phyloP scores from a whole-genome alignment of 2,113 vertebrate genomes.

The Motacilla alba region DNA sequence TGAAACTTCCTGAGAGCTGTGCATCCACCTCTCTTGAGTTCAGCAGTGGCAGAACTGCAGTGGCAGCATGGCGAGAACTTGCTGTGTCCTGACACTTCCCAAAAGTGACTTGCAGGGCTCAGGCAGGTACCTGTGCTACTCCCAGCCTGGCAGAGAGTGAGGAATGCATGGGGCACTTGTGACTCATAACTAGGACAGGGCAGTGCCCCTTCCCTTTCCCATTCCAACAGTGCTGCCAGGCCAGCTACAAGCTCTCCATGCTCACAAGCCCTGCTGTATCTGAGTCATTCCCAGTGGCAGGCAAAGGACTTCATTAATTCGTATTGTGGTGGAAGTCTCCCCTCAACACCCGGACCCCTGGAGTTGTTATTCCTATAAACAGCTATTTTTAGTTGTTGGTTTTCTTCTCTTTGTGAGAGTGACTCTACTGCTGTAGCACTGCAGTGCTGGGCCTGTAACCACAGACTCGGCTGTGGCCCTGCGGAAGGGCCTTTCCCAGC shows the following conservation, averaged over 20 bases:
- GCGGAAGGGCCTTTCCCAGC: constrained; percentile 12
- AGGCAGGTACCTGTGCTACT: not conserved
- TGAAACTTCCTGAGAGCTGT: not conserved
- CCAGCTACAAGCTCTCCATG: not conserved
- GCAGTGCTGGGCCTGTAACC: not conserved
- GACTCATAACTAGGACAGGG: not conserved
- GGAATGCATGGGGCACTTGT: not conserved
- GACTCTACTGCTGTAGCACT: not conserved
- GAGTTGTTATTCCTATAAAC: not conserved
- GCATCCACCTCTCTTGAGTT: not conserved
- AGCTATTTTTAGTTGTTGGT: not conserved
- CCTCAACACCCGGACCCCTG: not conserved
- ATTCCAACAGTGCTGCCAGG: not conserved
- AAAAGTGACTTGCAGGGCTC: not conserved
- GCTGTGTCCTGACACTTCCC: not conserved
- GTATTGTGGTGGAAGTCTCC: not conserved
- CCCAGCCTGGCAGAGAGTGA: not conserved
- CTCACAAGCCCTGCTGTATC: not conserved
- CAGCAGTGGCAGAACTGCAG: not conserved
- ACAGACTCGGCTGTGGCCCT: not conserved
- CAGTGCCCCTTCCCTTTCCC: not conserved
- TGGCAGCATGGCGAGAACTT: not conserved
- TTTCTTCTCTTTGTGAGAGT: not conserved
- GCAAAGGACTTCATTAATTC: not conserved
- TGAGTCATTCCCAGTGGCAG: not conserved